Base-by-base conservation (phyloP, 2,113 vertebrate species). In the Osmerus mordax region DNA sequence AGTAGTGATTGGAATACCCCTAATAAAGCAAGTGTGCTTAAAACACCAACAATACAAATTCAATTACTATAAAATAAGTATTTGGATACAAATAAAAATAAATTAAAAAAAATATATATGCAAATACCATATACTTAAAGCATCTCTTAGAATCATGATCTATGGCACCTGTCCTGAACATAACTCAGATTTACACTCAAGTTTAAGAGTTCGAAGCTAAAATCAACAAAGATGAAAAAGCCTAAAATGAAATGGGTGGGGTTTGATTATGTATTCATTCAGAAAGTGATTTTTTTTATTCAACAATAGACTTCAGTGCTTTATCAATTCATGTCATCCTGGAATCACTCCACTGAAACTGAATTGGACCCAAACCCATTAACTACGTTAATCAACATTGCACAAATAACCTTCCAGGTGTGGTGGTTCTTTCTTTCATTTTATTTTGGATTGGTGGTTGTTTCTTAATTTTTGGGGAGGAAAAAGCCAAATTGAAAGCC, bases 141-240 rank as follows among this genome's bases (percentile, higher is more conserved):
- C 60, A 29, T 3, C 61, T 74, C 18, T 69, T 78, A 60, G 78
- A 62, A 76, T 78, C 71, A 82, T 29, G 25, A 60, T 66, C 47
- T 65, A 69, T 88, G 88, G 84, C 88, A 88, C 81, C 77, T 55
- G 77, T 74, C 67, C 78, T 67, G 58, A 78, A 79, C 63, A 65
- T 25, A 66, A 70, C 72, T 36, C 14, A 64, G 58, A 78, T 9
- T 60, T 61, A 51, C 56, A 66, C 65, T 75, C 47, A 53, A 68
- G 62, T 47, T 29, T 29, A 60, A 36, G 32, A 47, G 41, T 47
- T 47, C 28, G 6, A 36, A 7, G 32, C 32, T 36, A 41, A 32
- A 14, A 56, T 56, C 14, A 56, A 56, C 14, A 56, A 56, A 18
- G 9, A 56, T 56, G 18, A 56, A 56, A 56, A 62, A 14, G 28